Base-by-base conservation (phyloP, 2,113 vertebrate genomes). In the Labrus mixtus region DNA sequence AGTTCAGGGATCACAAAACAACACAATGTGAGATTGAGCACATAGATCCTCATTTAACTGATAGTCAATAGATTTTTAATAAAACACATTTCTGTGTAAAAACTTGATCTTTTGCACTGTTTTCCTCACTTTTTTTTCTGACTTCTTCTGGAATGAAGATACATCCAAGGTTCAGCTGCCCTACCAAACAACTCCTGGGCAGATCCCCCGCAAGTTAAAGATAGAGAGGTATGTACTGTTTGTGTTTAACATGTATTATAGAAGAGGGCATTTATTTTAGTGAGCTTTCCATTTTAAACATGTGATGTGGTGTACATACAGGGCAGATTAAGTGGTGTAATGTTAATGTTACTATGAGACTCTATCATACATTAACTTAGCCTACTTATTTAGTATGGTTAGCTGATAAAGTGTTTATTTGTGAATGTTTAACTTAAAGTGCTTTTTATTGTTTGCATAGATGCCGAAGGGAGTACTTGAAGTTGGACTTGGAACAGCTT, bases 131-230 rank as follows among this genome's bases (percentile, higher is more conserved):
- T 48, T 48, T 7, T 8, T 19, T n/a, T 25, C 87, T 37, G 4
- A 37, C 93, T 1, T n/a, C n/a, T 96, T 97, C 91, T 25, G 4
- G 6, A 76, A 82, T 48, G 94, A 95, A 29, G 95, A 95, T 64
- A 85, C 86, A 16, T 95, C 97, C 65, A 99, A 98, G 89, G 95
- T 98, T 64, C n/a, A n/a, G n/a, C n/a, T n/a, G n/a, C n/a, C n/a
- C n/a, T n/a, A n/a, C n/a, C n/a, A n/a, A n/a, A n/a, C n/a, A n/a
- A n/a, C n/a, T n/a, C n/a, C n/a, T n/a, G n/a, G n/a, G n/a, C n/a
- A n/a, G n/a, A n/a, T n/a, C n/a, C n/a, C n/a, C n/a, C n/a, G n/a
- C n/a, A n/a, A n/a, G n/a, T n/a, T n/a, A n/a, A n/a, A n/a, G n/a
- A n/a, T n/a, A n/a, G n/a, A n/a, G n/a, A n/a, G n/a, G n/a, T n/a